A percentile compares a stretch with the other conserved stretches of the same genome.
Evolutionary conservation across 2,888 invertebrate species (phyloP).

Genomic region (Aethes cnicana): DNA sequence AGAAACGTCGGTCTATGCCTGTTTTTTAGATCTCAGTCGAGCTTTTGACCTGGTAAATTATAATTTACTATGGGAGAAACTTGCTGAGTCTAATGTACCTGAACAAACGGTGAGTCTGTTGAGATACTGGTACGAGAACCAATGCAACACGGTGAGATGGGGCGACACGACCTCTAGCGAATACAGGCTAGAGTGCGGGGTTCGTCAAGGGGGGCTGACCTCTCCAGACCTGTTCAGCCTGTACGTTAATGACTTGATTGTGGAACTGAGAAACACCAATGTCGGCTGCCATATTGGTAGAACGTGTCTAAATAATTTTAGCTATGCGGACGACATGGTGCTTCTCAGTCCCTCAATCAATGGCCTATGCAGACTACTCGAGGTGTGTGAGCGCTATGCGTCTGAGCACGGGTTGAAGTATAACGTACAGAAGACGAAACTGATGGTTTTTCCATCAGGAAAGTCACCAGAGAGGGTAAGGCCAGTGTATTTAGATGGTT

Average conservation of each 20-base stretch:
- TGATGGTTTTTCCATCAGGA: conserved; percentile 13
- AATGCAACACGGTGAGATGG: not conserved
- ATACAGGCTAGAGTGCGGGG: conserved; percentile 31
- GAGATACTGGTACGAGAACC: not conserved
- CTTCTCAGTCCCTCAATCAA: conserved; percentile 29
- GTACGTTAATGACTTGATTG: conserved; percentile 24
- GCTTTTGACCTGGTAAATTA: conserved; percentile 36
- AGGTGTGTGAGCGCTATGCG: conserved; percentile 11
- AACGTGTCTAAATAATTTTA: not conserved
- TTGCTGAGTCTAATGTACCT: conserved; percentile 23
- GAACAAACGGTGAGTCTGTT: not conserved
- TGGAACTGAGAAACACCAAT: not conserved
- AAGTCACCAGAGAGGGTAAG: conserved; percentile 13
- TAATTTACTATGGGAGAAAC: conserved; percentile 33
- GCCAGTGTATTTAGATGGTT: not conserved
- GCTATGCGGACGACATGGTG: conserved; percentile 33
- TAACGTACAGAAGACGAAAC: conserved; percentile 11
- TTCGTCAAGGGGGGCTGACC: too few relatives aligned
- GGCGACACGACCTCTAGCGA: not conserved
- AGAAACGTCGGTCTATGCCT: conserved; percentile 27
- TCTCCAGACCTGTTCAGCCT: conserved; percentile 34
- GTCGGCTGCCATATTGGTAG: not conserved
- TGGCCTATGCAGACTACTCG: conserved; percentile 19
- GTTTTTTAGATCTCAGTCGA: conserved; percentile 32
- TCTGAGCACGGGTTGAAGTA: conserved; percentile 8